Evolutionary conservation across 2,797 vertebrate genomes (phyloP).

Genomic region (Cyclopterus lumpus): DNA sequence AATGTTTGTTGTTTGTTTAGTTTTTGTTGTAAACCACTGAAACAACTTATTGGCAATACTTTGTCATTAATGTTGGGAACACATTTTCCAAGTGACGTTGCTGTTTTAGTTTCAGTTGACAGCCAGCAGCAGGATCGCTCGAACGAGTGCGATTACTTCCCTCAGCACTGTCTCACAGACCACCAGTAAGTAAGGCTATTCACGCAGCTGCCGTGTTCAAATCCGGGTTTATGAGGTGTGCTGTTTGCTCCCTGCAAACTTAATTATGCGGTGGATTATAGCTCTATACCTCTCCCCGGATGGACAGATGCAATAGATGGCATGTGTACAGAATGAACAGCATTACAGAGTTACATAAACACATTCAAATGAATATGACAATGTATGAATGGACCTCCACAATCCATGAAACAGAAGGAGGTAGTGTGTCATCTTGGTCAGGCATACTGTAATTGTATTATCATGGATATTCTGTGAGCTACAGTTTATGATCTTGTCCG

Average conservation of each 20-base stretch:
- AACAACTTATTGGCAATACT: fast-evolving
- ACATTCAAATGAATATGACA: too few species aligned
- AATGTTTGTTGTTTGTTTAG: neutral
- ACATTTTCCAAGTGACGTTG: neutral
- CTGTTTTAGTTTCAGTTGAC: constrained; percentile 36
- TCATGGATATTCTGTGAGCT: neutral
- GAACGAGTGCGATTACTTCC: fast-evolving
- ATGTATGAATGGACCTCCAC: too few species aligned
- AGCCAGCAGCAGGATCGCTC: neutral
- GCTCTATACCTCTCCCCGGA: too few species aligned
- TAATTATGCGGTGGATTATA: neutral
- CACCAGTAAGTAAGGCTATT: neutral
- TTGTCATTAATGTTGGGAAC: neutral
- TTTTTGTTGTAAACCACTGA: fast-evolving
- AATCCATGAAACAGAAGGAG: too few species aligned
- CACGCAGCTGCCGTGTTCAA: neutral
- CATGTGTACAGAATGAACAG: too few species aligned
- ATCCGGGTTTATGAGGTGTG: neutral
- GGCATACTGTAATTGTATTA: neutral
- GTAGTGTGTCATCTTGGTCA: too few species aligned
- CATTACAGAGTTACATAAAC: too few species aligned
- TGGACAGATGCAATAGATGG: too few species aligned
- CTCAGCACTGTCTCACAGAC: constrained; percentile 19
- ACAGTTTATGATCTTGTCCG: neutral
- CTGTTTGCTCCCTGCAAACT: neutral